Conservation (phyloP, 2,797 vertebrate genomes). For the Morus bassanus region DNA sequence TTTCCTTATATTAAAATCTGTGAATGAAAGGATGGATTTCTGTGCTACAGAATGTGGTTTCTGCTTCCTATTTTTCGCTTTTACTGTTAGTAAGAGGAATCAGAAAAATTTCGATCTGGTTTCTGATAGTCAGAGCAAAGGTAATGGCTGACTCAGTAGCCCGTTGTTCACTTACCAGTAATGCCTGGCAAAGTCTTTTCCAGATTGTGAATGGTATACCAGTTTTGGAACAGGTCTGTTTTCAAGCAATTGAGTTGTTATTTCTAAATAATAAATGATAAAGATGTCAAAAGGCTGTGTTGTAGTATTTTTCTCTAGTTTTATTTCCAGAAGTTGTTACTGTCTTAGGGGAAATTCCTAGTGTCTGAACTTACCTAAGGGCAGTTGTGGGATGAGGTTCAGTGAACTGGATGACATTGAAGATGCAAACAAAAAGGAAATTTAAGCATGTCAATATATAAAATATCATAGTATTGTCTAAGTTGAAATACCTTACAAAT, state of each 20-base stretch:
- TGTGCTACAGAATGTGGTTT: background rate
- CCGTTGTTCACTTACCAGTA: accelerated
- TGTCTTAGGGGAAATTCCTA: background rate
- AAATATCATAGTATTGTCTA: background rate
- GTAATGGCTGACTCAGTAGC: background rate
- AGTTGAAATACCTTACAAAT: background rate
- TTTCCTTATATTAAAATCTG: background rate
- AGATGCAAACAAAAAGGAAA: background rate
- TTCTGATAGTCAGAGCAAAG: background rate
- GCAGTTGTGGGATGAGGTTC: background rate
- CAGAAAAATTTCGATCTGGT: background rate
- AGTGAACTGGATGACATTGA: background rate
- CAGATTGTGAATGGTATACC: accelerated
- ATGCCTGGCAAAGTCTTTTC: background rate
- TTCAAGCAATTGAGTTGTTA: background rate
- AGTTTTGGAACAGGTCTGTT: background rate
- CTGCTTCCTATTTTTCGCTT: background rate
- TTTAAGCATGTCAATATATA: background rate
- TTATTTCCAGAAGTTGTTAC: background rate
- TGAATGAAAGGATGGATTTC: background rate
- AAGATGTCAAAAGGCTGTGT: background rate
- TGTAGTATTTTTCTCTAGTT: background rate
- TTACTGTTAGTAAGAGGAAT: background rate
- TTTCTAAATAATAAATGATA: background rate
- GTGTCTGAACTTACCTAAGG: background rate